Percentiles rank a stretch among this genome's conserved stretches.
Evolutionary conservation across 1,140 invertebrate species (phyloP).

Genomic region (Lasioglossum baleicum): DNA sequence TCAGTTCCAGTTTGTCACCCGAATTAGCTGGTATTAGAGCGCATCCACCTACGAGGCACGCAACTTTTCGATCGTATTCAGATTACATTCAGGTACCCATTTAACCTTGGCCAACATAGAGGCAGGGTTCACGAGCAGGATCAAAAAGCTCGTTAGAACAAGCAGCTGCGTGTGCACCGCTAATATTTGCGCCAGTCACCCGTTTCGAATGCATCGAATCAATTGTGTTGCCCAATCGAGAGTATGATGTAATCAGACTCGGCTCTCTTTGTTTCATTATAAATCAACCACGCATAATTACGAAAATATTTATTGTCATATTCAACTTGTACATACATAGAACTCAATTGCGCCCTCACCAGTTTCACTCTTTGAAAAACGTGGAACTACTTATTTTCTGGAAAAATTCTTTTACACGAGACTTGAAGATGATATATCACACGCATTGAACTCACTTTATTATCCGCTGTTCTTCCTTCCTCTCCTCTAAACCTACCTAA

Average conservation of each 20-base stretch:
- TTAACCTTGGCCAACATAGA: conserved; percentile 12
- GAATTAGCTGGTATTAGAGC: conserved; percentile 37
- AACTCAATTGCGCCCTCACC: too few relatives aligned
- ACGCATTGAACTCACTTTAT: too few relatives aligned
- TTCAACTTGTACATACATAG: too few relatives aligned
- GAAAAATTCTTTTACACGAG: too few relatives aligned
- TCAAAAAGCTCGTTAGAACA: conserved; percentile 33
- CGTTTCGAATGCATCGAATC: neutral
- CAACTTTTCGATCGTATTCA: conserved; percentile 38
- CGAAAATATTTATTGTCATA: too few relatives aligned
- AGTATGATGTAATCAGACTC: neutral
- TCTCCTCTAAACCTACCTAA: too few relatives aligned
- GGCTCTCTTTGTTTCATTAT: neutral
- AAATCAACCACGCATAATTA: too few relatives aligned
- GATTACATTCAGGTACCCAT: conserved; percentile 40
- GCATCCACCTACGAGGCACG: conserved; percentile 36
- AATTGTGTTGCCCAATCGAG: neutral
- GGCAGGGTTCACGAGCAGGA: conserved; percentile 7
- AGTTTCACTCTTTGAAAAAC: too few relatives aligned
- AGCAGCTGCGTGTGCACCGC: conserved; percentile 34
- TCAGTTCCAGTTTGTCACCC: conserved; percentile 12
- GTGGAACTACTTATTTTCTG: too few relatives aligned
- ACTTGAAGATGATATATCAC: too few relatives aligned
- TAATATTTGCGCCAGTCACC: conserved; percentile 19
- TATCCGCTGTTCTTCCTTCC: too few relatives aligned